These are phyloP conservation scores for Antennarius maculatus DNA, from an alignment of 2,797 vertebrate species.

Conservation along the genomic window DNA sequence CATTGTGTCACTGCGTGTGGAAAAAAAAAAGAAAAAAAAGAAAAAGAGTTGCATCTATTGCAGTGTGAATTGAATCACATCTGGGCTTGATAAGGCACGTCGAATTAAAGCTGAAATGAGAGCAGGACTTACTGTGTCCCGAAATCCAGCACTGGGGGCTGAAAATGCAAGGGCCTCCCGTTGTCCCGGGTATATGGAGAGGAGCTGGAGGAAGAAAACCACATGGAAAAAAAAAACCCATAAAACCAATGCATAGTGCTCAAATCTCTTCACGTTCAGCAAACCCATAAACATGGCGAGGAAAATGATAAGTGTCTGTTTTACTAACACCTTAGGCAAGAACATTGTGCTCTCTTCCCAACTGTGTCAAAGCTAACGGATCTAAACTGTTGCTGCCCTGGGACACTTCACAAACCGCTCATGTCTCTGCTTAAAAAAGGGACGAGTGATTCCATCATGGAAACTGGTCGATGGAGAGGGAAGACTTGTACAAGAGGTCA, in stretches of 20 bases:
- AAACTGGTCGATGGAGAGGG: neutral
- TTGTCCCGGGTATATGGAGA: conserved; percentile 84
- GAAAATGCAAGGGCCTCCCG: conserved; percentile 90
- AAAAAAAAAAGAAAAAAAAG: neutral
- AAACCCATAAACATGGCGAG: neutral
- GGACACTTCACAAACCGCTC: neutral
- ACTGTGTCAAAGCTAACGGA: conserved; percentile 17
- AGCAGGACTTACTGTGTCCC: conserved; percentile 89
- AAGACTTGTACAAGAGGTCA: too few species aligned
- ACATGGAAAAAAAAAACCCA: neutral
- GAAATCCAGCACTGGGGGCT: conserved; percentile 92
- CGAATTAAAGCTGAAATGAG: conserved; percentile 19
- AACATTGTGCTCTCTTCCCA: conserved; percentile 9
- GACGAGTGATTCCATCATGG: neutral
- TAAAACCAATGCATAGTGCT: conserved; percentile 1
- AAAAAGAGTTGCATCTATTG: conserved; percentile 16
- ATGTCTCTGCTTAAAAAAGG: neutral
- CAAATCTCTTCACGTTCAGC: neutral
- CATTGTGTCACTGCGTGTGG: neutral
- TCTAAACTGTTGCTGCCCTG: conserved; percentile 1
- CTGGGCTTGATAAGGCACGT: conserved; percentile 9
- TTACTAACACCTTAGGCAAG: neutral
- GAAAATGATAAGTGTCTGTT: neutral
- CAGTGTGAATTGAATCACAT: neutral
- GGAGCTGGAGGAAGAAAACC: conserved; percentile 79